A percentile compares a stretch with the other conserved stretches of the same genome.
These are phyloP conservation scores for Ceryle rudis DNA, from an alignment of 2,797 vertebrate species.

Conservation along the genomic window DNA sequence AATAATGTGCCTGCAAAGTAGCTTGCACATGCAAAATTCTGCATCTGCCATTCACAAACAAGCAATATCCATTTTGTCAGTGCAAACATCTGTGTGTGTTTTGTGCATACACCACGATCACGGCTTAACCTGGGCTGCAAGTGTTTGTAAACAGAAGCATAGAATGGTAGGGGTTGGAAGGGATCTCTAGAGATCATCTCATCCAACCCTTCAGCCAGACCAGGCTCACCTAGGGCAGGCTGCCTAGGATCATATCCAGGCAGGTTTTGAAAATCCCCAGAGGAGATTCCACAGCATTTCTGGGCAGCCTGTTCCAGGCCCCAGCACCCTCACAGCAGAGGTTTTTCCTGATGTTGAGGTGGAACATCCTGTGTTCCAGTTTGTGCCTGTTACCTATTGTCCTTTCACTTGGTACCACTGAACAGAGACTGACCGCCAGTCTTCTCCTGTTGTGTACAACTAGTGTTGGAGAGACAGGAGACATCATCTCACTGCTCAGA, in stretches of 20 bases:
- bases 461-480: background rate
- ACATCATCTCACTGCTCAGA: background rate
- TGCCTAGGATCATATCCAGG: background rate
- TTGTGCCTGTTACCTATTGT: background rate
- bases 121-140: background rate
- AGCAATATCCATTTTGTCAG: background rate
- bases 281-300: background rate
- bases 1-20: background rate
- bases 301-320: background rate
- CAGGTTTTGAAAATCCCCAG: background rate
- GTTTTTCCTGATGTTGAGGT: background rate
- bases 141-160: background rate
- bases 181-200: background rate
- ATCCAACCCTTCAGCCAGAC: background rate
- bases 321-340: background rate
- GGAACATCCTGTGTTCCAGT: background rate
- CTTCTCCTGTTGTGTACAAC: background rate
- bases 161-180: background rate
- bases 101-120: background rate
- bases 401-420: background rate
- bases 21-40: background rate
- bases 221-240: background rate
- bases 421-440: background rate
- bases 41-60: background rate
- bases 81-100: rapidly evolving